These are phyloP conservation scores for Callosobruchus maculatus DNA, from an alignment of 2,888 invertebrate species.

Conservation along the genomic window DNA sequence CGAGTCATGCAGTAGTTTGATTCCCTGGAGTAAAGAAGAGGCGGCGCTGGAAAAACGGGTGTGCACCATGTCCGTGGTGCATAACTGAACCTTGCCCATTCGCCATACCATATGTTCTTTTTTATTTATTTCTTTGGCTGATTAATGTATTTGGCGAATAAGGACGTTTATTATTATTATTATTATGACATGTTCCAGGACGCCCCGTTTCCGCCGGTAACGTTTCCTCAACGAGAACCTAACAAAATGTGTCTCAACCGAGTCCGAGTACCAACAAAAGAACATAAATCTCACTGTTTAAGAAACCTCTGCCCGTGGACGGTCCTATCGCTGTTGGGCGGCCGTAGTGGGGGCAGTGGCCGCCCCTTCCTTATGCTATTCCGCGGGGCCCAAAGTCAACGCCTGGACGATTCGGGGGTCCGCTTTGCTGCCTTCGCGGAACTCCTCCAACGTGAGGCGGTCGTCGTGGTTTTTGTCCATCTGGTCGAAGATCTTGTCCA, in stretches of 20 bases:
- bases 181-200: neutral
- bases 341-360: constrained; percentile 29
- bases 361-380: constrained; percentile 51
- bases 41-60: too few relatives aligned
- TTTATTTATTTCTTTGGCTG: too few relatives aligned
- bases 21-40: too few relatives aligned
- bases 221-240: neutral
- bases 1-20: too few relatives aligned
- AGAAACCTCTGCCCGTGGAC: neutral
- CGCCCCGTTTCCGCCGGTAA: neutral
- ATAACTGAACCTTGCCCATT: too few relatives aligned
- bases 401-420: constrained; percentile 98
- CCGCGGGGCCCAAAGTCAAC: constrained; percentile 73
- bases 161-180: too few relatives aligned
- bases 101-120: too few relatives aligned
- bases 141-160: too few relatives aligned
- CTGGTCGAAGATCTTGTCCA: constrained; percentile 97
- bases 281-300: neutral
- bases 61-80: too few relatives aligned
- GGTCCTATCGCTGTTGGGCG: neutral
- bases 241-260: too few relatives aligned
- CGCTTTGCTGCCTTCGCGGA: constrained; percentile 96
- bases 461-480: constrained; percentile 99
- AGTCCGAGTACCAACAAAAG: neutral
- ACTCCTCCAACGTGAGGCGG: constrained; percentile 90